These are phyloP conservation scores for Rhagonycha lutea DNA, from an alignment of 2,888 invertebrate genomes.

Conservation along the genomic window DNA sequence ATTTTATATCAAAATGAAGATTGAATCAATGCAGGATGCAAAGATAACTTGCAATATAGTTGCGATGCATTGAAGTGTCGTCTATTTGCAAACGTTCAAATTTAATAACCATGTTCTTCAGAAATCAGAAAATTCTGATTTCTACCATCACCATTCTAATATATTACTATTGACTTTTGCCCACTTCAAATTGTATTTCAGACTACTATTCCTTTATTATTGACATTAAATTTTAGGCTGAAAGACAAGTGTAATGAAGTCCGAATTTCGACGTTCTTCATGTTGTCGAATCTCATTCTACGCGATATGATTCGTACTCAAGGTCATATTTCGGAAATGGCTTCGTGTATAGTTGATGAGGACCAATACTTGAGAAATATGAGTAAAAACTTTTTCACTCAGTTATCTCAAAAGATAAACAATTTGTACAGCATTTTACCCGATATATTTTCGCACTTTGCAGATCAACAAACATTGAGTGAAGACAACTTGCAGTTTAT, in stretches of 20 bases:
- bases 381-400: conserved; percentile 83
- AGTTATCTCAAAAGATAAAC: conserved; percentile 86
- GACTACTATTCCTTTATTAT: no score
- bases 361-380: conserved; percentile 65
- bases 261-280: conserved; percentile 80
- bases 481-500: conserved; percentile 43
- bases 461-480: conserved; percentile 47
- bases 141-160: no score
- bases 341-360: conserved; percentile 77
- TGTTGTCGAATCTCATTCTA: conserved; percentile 85
- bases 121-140: no score
- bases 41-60: no score
- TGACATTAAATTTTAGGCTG: conserved; percentile 60
- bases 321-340: conserved; percentile 84
- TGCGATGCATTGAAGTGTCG: no score
- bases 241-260: conserved; percentile 76
- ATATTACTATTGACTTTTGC: no score
- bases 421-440: conserved; percentile 95
- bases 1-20: no score
- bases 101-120: no score
- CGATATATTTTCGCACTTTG: conserved; percentile 88
- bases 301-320: conserved; percentile 95
- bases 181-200: no score
- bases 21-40: no score
- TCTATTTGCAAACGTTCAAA: no score